phyloP scores from a whole-genome alignment of 30 jellyfish, hydroid and myxozoan genomes.

The Hydractinia symbiolongicarpus region DNA sequence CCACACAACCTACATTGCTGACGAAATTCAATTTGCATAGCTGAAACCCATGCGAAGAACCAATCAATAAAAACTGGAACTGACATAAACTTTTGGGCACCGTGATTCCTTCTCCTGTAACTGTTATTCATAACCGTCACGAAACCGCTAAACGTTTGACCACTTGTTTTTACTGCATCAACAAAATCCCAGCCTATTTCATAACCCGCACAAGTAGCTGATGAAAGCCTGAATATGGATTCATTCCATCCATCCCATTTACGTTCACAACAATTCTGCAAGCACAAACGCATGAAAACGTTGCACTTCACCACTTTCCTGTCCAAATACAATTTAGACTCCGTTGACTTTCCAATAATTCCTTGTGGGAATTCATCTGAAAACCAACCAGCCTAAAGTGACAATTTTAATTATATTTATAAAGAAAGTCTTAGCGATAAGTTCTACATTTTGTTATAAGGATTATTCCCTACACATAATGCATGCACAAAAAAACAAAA shows the following conservation, averaged over 20 bases:
- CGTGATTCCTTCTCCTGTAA: background rate
- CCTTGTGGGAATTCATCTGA: background rate
- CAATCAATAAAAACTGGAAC: conserved; percentile 7
- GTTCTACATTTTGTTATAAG: no score
- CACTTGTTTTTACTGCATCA: background rate
- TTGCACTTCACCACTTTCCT: conserved; percentile 10
- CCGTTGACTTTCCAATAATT: background rate
- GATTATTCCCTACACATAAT: no score
- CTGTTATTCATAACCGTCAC: background rate
- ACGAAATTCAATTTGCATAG: conserved; percentile 12
- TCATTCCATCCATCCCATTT: conserved; percentile 20
- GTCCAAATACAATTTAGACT: background rate
- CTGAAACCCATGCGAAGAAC: conserved; percentile 16
- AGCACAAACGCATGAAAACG: background rate
- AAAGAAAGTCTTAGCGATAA: no score
- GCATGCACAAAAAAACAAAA: no score
- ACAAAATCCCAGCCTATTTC: conserved; percentile 16
- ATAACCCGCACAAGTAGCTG: conserved; percentile 12
- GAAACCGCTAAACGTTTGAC: conserved; percentile 8
- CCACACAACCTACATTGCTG: conserved; percentile 10
- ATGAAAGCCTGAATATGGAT: conserved; percentile 1
- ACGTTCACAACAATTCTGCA: background rate
- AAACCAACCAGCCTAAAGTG: conserved; percentile 11
- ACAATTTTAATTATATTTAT: no score
- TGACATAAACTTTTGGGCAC: conserved; percentile 10